Conservation (phyloP, 2,888 invertebrate genomes). For the Troides aeacus region DNA sequence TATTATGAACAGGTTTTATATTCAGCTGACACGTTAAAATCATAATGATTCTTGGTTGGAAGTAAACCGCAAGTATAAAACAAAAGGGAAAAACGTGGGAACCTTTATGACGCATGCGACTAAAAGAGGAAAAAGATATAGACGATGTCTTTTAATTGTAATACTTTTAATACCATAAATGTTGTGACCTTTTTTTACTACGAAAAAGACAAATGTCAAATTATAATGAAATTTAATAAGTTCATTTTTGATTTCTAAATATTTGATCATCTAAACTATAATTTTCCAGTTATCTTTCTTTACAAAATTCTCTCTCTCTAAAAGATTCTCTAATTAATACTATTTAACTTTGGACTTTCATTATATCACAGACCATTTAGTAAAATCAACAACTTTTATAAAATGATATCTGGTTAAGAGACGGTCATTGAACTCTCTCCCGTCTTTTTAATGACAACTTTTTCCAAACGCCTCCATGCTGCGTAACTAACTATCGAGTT, state of each 20-base stretch:
- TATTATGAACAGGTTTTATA: conserved; percentile 13
- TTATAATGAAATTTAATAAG: too few relatives aligned
- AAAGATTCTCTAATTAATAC: background rate
- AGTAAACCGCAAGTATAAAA: conserved; percentile 18
- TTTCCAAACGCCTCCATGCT: background rate
- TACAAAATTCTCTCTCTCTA: too few relatives aligned
- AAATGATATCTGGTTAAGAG: conserved; percentile 3
- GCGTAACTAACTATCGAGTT: background rate
- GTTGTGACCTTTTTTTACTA: background rate
- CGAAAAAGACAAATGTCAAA: too few relatives aligned
- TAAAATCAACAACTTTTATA: too few relatives aligned
- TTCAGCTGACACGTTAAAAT: conserved; percentile 2
- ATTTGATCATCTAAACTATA: too few relatives aligned
- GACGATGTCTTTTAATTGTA: too few relatives aligned
- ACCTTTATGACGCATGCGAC: background rate
- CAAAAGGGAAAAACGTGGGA: conserved; percentile 20
- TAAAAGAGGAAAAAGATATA: background rate
- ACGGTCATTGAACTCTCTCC: conserved; percentile 1
- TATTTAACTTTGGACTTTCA: background rate
- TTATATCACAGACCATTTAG: background rate
- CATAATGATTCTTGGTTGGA: conserved; percentile 15
- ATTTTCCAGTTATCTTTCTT: too few relatives aligned
- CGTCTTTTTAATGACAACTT: conserved; percentile 4
- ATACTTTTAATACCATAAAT: background rate
- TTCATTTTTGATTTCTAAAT: too few relatives aligned